Conservation (phyloP, 2,888 invertebrate genomes). For the Stenodema calcarata region DNA sequence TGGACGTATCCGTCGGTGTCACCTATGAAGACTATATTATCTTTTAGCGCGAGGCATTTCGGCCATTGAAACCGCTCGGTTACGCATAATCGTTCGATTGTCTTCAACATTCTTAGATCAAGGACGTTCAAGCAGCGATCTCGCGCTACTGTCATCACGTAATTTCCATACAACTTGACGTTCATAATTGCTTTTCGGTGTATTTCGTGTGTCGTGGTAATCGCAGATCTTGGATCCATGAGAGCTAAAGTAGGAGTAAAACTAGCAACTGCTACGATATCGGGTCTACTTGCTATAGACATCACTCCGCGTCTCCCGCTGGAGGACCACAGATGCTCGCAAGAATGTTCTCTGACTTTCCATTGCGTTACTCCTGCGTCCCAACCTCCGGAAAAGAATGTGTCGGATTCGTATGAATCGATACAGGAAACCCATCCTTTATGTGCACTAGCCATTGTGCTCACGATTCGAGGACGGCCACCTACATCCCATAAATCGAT, state of each 20-base stretch:
- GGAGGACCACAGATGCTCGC: not conserved
- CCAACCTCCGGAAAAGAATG: constrained; percentile 11
- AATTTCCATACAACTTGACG: not conserved
- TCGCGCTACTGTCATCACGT: not conserved
- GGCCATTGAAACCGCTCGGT: not conserved
- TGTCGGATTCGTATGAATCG: not conserved
- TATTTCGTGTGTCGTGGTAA: not conserved
- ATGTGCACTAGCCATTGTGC: not conserved
- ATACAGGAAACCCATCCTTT: not conserved
- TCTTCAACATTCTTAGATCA: not conserved
- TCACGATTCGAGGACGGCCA: not conserved
- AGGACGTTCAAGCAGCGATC: not conserved
- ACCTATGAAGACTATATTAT: not conserved
- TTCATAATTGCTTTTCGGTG: not conserved
- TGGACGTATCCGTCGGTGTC: not conserved
- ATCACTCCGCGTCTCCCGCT: not conserved
- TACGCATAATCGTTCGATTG: not conserved
- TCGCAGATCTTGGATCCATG: not conserved
- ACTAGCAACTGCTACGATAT: not conserved
- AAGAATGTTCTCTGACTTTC: not conserved
- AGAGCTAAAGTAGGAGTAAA: not conserved
- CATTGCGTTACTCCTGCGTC: not conserved
- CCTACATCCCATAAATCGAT: not conserved
- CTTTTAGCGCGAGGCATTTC: not conserved
- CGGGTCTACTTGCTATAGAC: not conserved